phyloP scores from a whole-genome alignment of 2,888 invertebrate species.

The Melieria omissa region DNA sequence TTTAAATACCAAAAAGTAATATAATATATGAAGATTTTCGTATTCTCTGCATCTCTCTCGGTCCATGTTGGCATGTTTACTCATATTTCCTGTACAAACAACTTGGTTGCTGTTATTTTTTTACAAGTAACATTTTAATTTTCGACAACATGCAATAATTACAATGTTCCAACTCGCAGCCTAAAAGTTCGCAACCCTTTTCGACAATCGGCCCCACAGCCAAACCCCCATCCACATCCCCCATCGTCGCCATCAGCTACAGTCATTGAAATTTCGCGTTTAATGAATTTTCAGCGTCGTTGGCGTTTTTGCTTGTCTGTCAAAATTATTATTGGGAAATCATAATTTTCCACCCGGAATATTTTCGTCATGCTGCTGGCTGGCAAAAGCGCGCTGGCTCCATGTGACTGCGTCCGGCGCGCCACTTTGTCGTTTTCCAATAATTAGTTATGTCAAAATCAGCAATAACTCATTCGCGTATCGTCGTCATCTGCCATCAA shows the following conservation, averaged over 20 bases:
- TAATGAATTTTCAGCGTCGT: conserved; percentile 29
- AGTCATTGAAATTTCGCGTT: conserved; percentile 21
- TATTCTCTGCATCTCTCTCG: too few species aligned
- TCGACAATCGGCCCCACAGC: neutral
- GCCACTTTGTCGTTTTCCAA: conserved; percentile 34
- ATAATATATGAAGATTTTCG: too few species aligned
- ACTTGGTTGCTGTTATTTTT: conserved; percentile 1
- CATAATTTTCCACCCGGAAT: conserved; percentile 35
- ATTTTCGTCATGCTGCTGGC: neutral
- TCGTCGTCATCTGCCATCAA: too few species aligned
- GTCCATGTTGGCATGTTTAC: too few species aligned
- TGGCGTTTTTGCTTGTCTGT: conserved; percentile 33
- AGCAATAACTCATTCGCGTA: conserved; percentile 30
- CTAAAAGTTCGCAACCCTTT: conserved; percentile 46
- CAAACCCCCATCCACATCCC: conserved; percentile 5
- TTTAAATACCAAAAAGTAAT: too few species aligned
- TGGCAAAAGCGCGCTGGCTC: neutral
- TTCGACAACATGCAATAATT: neutral
- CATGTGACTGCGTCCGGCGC: neutral
- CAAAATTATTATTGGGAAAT: conserved; percentile 42
- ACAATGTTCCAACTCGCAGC: conserved; percentile 30
- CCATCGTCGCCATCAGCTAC: conserved; percentile 10
- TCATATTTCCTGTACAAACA: neutral
- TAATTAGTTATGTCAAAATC: conserved; percentile 38
- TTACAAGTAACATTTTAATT: conserved; percentile 18